Evolutionary conservation across 2,888 invertebrate species (phyloP).

Genomic region (Ligdia adustata): DNA sequence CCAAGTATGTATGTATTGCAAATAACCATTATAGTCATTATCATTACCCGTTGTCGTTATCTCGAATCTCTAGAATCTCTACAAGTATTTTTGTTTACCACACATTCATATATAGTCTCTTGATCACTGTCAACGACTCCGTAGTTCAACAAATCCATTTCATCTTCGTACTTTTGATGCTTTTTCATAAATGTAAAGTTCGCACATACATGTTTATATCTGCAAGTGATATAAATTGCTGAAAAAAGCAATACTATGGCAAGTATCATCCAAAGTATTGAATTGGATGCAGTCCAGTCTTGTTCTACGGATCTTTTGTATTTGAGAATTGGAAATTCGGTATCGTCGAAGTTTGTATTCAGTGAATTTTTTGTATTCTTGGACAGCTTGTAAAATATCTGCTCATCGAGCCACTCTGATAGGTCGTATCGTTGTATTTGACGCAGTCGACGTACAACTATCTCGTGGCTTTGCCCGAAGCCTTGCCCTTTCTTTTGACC

Average conservation of each 20-base stretch:
- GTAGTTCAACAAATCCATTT: conserved; percentile 39
- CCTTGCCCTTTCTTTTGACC: conserved; percentile 69
- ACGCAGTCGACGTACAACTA: conserved; percentile 79
- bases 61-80: conserved; percentile 12
- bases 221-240: conserved; percentile 33
- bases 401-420: conserved; percentile 85
- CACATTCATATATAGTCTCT: conserved; percentile 44
- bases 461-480: conserved; percentile 81
- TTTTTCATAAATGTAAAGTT: conserved; percentile 30
- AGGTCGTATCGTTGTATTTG: conserved; percentile 83
- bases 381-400: conserved; percentile 81
- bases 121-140: conserved; percentile 44
- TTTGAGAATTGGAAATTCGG: too few species aligned
- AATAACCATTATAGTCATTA: conserved; percentile 23
- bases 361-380: conserved; percentile 68
- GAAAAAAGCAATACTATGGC: conserved; percentile 39
- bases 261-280: conserved; percentile 45
- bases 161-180: conserved; percentile 36
- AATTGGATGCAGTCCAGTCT: too few species aligned
- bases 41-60: conserved; percentile 21
- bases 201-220: conserved; percentile 7
- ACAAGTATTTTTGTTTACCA: conserved; percentile 24
- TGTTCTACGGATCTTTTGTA: conserved; percentile 3
- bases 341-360: conserved; percentile 35
- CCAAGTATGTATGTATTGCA: conserved; percentile 16